phyloP scores from a whole-genome alignment of 2,888 invertebrate genomes.

The Panorpa germanica region DNA sequence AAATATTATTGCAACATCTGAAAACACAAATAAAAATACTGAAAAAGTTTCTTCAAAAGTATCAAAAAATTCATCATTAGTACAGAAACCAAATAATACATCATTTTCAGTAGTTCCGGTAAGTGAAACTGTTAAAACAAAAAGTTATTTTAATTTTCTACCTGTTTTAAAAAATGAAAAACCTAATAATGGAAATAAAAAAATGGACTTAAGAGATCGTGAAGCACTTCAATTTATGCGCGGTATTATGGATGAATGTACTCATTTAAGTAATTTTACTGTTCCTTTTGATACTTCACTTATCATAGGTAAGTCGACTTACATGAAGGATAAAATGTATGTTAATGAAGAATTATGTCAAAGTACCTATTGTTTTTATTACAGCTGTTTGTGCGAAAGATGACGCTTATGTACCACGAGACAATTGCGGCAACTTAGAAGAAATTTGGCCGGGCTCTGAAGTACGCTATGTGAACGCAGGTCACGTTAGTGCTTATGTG shows the following conservation, averaged over 20 bases:
- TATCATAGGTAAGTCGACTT: conserved; percentile 43
- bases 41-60: too few species aligned
- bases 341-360: too few species aligned
- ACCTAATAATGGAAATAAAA: conserved; percentile 36
- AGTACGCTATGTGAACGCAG: conserved; percentile 70
- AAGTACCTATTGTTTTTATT: conserved; percentile 7
- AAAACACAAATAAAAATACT: too few species aligned
- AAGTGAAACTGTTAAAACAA: too few species aligned
- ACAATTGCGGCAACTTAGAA: conserved; percentile 60
- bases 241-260: conserved; percentile 97
- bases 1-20: too few species aligned
- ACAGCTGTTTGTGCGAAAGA: conserved; percentile 72
- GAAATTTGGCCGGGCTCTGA: conserved; percentile 90
- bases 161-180: too few species aligned
- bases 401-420: conserved; percentile 81
- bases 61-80: too few species aligned
- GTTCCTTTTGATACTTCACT: conserved; percentile 72
- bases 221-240: conserved; percentile 87
- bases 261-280: conserved; percentile 86
- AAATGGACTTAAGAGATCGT: conserved; percentile 50
- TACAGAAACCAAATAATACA: too few species aligned
- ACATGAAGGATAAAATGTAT: too few species aligned
- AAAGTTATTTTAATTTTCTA: too few species aligned
- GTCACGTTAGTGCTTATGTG: conserved; percentile 79
- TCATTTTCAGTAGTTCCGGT: too few species aligned